Conservation (phyloP, 2,888 invertebrate genomes). For the Melipona bicolor region DNA sequence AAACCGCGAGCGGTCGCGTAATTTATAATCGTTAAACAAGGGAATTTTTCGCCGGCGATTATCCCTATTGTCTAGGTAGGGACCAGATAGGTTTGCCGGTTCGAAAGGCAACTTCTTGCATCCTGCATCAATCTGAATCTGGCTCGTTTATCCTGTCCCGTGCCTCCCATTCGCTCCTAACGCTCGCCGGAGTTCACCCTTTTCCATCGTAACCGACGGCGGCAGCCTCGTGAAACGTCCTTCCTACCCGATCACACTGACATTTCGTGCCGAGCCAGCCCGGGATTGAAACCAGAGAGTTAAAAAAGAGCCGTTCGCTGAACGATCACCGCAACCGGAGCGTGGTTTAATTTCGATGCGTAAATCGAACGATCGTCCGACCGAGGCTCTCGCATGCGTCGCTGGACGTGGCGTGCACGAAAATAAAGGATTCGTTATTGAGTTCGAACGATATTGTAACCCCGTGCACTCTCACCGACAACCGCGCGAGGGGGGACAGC, state of each 20-base stretch:
- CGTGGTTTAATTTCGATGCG: slow-evolving; percentile 72
- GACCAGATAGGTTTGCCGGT: slow-evolving; percentile 11
- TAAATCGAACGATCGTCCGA: slow-evolving; percentile 66
- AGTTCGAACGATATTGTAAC: slow-evolving; percentile 53
- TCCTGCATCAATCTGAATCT: slow-evolving; percentile 68
- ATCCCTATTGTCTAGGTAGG: slow-evolving; percentile 28
- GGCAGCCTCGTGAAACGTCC: slow-evolving; percentile 48
- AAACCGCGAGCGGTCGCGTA: background rate
- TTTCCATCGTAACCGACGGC: slow-evolving; percentile 27
- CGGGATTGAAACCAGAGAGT: slow-evolving; percentile 47
- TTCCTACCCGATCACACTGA: slow-evolving; percentile 54
- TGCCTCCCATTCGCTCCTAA: slow-evolving; percentile 24
- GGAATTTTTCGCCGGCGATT: slow-evolving; percentile 35
- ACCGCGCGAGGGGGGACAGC: slow-evolving; percentile 6
- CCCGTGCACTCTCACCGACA: slow-evolving; percentile 21
- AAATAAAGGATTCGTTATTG: slow-evolving; percentile 53
- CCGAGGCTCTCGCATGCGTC: background rate
- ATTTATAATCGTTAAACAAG: slow-evolving; percentile 47
- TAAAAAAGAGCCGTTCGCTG: slow-evolving; percentile 57
- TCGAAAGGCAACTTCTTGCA: slow-evolving; percentile 53
- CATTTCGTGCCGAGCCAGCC: slow-evolving; percentile 27
- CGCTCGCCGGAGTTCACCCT: slow-evolving; percentile 30
- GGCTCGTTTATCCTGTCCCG: slow-evolving; percentile 52
- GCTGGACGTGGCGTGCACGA: slow-evolving; percentile 44
- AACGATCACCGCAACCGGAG: slow-evolving; percentile 61